Evolutionary conservation across 1,140 invertebrate species (phyloP).

Genomic region (Papilio glaucus): DNA sequence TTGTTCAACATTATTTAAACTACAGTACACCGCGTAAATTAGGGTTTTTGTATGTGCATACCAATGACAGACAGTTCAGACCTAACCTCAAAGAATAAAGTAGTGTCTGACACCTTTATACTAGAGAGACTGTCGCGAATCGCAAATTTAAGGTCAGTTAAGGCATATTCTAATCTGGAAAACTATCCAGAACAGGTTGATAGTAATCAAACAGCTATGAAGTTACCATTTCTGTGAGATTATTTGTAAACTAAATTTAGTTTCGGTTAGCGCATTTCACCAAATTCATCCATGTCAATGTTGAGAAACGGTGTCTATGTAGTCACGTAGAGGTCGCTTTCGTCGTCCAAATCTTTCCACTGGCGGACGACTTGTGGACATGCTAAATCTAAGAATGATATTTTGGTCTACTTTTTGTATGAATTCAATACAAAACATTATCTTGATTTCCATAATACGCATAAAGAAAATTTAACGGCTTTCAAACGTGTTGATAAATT

Average conservation of each 20-base stretch:
- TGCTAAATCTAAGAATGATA: constrained; percentile 43
- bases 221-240: constrained; percentile 10
- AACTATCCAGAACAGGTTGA: neutral
- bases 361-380: constrained; percentile 40
- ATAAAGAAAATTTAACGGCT: neutral
- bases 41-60: no score
- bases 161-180: neutral
- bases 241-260: constrained; percentile 23
- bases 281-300: constrained; percentile 31
- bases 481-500: neutral
- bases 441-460: neutral
- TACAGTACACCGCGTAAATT: no score
- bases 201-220: neutral
- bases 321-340: constrained; percentile 53
- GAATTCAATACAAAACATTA: constrained; percentile 1
- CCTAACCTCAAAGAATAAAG: no score
- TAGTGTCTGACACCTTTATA: neutral
- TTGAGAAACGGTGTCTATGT: constrained; percentile 44
- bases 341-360: constrained; percentile 50
- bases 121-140: neutral
- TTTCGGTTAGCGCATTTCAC: constrained; percentile 14
- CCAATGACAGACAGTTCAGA: no score
- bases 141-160: neutral
- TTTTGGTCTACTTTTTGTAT: constrained; percentile 28
- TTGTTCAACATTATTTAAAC: no score